phyloP scores from a whole-genome alignment of 2,113 vertebrate genomes.

The Prietella phreatophila region DNA sequence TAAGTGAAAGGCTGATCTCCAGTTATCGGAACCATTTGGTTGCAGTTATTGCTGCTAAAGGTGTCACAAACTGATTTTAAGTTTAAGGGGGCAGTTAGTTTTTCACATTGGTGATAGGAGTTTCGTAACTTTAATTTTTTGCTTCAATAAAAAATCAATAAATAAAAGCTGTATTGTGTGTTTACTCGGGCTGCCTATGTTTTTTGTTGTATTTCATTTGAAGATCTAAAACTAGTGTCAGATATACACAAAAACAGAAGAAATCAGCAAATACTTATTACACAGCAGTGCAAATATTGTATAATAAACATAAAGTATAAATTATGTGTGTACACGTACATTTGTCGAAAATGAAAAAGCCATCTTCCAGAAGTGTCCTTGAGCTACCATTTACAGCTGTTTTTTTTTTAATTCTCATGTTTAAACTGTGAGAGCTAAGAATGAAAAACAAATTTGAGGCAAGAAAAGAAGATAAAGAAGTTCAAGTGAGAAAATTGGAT shows the following conservation, averaged over 20 bases:
- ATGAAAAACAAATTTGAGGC: neutral
- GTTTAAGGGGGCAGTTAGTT: no score
- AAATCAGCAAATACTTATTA: neutral
- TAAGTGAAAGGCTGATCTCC: no score
- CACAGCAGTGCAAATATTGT: neutral
- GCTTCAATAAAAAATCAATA: no score
- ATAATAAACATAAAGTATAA: neutral
- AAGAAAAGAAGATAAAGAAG: constrained; percentile 17
- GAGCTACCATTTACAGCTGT: constrained; percentile 24
- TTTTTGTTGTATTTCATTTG: no score
- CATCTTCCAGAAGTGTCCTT: constrained; percentile 1
- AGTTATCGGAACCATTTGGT: no score
- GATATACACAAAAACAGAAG: no score
- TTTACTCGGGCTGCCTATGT: neutral
- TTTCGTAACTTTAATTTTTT: no score
- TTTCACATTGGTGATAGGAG: no score
- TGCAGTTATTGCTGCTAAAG: no score
- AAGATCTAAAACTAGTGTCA: no score
- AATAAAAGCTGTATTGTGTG: no score
- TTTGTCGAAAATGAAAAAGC: constrained; percentile 40
- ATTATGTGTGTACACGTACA: constrained; percentile 14
- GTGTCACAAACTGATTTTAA: no score
- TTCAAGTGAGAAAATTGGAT: constrained; percentile 19
- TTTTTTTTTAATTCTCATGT: constrained; percentile 34
- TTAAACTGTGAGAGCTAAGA: constrained; percentile 38